Conservation (phyloP, 2,888 invertebrate species). For the Philopedon plagiatum region DNA sequence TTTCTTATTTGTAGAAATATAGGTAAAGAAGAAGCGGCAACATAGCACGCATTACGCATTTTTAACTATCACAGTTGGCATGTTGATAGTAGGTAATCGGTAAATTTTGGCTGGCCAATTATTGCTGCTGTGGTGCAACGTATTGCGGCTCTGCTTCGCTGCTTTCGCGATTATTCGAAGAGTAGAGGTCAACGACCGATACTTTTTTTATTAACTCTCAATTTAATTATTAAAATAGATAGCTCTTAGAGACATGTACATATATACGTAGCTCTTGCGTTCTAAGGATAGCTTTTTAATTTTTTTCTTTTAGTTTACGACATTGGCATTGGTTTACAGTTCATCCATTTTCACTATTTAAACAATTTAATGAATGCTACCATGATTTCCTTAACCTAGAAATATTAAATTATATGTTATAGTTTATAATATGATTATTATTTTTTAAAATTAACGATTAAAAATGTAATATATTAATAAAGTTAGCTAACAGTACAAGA, state of each 20-base stretch:
- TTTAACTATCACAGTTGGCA: conserved; percentile 16
- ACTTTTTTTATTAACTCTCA: conserved; percentile 14
- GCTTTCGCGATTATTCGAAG: conserved; percentile 37
- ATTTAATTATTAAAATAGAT: conserved; percentile 24
- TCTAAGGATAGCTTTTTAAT: too few species aligned
- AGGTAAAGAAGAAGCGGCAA: conserved; percentile 4
- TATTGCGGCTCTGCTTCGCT: conserved; percentile 24
- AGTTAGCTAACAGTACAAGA: too few species aligned
- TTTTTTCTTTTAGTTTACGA: too few species aligned
- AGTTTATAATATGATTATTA: too few species aligned
- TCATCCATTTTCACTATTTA: too few species aligned
- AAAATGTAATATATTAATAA: too few species aligned
- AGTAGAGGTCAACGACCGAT: conserved; percentile 37
- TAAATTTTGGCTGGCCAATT: conserved; percentile 39
- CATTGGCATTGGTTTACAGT: too few species aligned
- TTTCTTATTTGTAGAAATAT: not conserved
- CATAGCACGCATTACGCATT: conserved; percentile 23
- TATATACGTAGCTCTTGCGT: too few species aligned
- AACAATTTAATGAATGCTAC: not conserved
- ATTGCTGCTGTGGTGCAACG: conserved; percentile 34
- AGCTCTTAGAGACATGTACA: too few species aligned
- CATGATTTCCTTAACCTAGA: conserved; percentile 27
- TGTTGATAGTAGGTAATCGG: conserved; percentile 11
- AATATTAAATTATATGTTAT: not conserved
- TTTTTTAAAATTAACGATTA: too few species aligned